A percentile compares a stretch with the other conserved stretches of the same genome.
Evolutionary conservation across 2,113 vertebrate genomes (phyloP).

Genomic region (Rhinichthys klamathensis): DNA sequence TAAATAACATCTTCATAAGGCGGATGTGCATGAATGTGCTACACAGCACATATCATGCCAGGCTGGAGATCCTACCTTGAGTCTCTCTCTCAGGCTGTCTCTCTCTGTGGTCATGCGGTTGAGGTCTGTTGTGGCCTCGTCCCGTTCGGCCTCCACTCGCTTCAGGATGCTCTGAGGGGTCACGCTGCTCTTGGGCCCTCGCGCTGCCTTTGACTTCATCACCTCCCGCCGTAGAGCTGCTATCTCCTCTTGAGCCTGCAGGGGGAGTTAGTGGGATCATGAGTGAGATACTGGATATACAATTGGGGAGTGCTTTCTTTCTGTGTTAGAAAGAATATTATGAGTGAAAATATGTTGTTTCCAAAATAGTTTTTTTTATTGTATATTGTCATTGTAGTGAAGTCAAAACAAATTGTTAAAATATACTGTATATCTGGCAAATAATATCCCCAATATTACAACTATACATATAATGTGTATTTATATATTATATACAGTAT

Average conservation of each 20-base stretch:
- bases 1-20: conserved; percentile 14
- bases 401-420: background rate
- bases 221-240: conserved; percentile 72
- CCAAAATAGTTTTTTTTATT: background rate
- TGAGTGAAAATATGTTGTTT: background rate
- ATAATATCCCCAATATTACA: background rate
- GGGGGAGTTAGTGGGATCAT: background rate
- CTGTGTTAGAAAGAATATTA: background rate
- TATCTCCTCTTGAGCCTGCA: conserved; percentile 80
- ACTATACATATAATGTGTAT: no score
- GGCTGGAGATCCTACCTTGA: conserved; percentile 48
- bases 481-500: no score
- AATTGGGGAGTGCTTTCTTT: background rate
- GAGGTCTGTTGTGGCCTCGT: conserved; percentile 75
- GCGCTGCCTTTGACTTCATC: conserved; percentile 70
- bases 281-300: background rate
- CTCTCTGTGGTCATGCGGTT: conserved; percentile 78
- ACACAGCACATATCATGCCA: background rate
- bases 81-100: conserved; percentile 74
- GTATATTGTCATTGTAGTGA: background rate
- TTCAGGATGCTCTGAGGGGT: conserved; percentile 75
- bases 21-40: background rate
- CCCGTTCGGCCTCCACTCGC: conserved; percentile 74
- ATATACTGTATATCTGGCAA: background rate
- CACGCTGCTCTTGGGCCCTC: conserved; percentile 66